Evolutionary conservation across 2,888 invertebrate species (phyloP), one percentile per base, ranked within the genome.

Genomic region (Rhimphoctona megacephalus): DNA sequence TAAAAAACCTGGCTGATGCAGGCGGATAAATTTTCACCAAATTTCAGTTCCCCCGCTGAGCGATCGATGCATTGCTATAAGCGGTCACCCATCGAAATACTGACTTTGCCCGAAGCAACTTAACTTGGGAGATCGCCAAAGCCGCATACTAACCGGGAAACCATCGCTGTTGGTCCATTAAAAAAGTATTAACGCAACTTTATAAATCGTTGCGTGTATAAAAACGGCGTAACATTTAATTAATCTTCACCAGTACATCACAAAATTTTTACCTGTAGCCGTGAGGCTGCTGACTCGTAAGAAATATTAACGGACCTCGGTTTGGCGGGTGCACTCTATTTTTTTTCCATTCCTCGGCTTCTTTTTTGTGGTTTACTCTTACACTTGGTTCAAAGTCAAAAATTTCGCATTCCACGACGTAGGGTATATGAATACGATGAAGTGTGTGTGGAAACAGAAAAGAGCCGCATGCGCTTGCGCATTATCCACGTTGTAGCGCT

Each of bases 371-470:
- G 14, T 46, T 64, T 39, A 49, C 67, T 76, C 46, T 73, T 22
- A 30, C 73, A 80, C 46, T 73, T 22, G 39, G 19, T 73, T 79
- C 49, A 57, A 49, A 66, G 67, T 76, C 80, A 81, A 86, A 83
- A 86, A 81, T 80, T 46, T 57, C 25, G 57, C 86, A 80, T 83
- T 83, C 80, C 33, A 66, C 67, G 80, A 83, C 79, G 11, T 46
- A 61, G 49, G 76, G 76, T 61, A 72, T 81, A 83, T 66, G 81
- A 77, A 77, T 70, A 77, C 39, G 5, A 30, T 66, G n/a, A 36
- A 46, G 52, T 46, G 66, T 52, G 85, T 33, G 49, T 80, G 46
- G 46, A 57, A 46, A 61, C 19, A 70, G 78, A 81, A 78, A 67
- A 73, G 78, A 78, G 69, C 52, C 49, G 49, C 81, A 61, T 72